Conservation (phyloP, 2,888 invertebrate genomes). For the Metalampra italica region DNA sequence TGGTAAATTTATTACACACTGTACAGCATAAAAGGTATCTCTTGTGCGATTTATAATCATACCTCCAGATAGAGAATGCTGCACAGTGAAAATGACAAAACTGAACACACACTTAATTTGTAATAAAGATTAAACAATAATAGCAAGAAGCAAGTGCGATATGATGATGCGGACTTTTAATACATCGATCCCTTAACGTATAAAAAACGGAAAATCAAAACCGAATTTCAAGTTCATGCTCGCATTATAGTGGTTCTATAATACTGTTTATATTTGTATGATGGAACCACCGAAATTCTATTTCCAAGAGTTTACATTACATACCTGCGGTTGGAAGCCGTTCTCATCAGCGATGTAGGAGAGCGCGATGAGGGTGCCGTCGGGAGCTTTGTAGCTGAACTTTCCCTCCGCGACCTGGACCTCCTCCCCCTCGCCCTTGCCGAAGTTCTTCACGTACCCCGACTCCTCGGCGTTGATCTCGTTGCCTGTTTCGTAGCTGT, state of each 20-base stretch:
- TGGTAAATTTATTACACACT: conserved; percentile 5
- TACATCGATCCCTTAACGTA: too few relatives aligned
- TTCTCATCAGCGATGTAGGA: conserved; percentile 84
- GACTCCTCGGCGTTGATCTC: conserved; percentile 81
- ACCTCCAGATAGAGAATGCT: too few relatives aligned
- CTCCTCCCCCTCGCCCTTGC: conserved; percentile 74
- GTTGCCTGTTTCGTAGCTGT: conserved; percentile 81
- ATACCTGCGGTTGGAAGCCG: conserved; percentile 81
- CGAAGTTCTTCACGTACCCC: conserved; percentile 80
- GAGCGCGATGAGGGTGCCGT: conserved; percentile 80
- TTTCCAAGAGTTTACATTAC: not conserved
- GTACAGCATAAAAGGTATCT: not conserved
- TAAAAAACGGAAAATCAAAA: too few relatives aligned
- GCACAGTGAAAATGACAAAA: too few relatives aligned
- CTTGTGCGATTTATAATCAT: too few relatives aligned
- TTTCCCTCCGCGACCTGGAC: conserved; percentile 78
- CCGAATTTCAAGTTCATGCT: too few relatives aligned
- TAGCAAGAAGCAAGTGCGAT: too few relatives aligned
- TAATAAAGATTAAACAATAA: too few relatives aligned
- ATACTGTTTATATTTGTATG: too few relatives aligned
- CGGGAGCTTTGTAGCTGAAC: conserved; percentile 83
- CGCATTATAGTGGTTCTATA: too few relatives aligned
- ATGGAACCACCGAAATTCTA: not conserved
- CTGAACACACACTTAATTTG: too few relatives aligned
- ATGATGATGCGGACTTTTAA: too few relatives aligned